Conservation (phyloP, 2,113 vertebrate species). For the Eubucco bourcierii region DNA sequence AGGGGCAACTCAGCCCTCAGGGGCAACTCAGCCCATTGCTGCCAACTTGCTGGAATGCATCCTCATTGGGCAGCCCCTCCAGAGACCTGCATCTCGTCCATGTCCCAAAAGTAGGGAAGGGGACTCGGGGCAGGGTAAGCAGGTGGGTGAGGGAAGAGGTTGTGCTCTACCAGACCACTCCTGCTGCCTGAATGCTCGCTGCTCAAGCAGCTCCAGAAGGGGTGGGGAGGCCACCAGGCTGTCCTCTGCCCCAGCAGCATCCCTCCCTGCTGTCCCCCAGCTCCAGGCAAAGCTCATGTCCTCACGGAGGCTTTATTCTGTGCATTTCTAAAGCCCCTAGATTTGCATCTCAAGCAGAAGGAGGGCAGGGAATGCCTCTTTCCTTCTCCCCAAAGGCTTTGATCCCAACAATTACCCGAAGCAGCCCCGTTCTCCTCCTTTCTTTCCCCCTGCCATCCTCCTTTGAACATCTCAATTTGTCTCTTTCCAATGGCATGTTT, state of each 20-base stretch:
- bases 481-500: slow-evolving; percentile 2
- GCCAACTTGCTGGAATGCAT: not conserved
- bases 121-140: not conserved
- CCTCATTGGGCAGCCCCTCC: not conserved
- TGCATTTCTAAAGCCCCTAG: slow-evolving; percentile 44
- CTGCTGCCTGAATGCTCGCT: not conserved
- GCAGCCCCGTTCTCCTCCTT: slow-evolving; percentile 15
- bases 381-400: slow-evolving; percentile 39
- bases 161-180: not conserved
- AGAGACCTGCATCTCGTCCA: fast-evolving
- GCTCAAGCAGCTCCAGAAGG: not conserved
- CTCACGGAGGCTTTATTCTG: not conserved
- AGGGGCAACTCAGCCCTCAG: not conserved
- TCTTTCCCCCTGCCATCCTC: slow-evolving; percentile 41
- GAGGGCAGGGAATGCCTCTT: slow-evolving; percentile 36
- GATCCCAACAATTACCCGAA: slow-evolving; percentile 28
- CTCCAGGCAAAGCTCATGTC: not conserved
- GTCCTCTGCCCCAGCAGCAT: not conserved
- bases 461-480: slow-evolving; percentile 69
- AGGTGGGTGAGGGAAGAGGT: not conserved
- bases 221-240: not conserved
- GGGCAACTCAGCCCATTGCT: too few relatives aligned
- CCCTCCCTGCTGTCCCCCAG: not conserved
- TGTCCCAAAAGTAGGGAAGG: not conserved
- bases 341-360: slow-evolving; percentile 64